Conservation (phyloP, 1,140 invertebrate genomes). For the Drosophila malerkotliana region DNA sequence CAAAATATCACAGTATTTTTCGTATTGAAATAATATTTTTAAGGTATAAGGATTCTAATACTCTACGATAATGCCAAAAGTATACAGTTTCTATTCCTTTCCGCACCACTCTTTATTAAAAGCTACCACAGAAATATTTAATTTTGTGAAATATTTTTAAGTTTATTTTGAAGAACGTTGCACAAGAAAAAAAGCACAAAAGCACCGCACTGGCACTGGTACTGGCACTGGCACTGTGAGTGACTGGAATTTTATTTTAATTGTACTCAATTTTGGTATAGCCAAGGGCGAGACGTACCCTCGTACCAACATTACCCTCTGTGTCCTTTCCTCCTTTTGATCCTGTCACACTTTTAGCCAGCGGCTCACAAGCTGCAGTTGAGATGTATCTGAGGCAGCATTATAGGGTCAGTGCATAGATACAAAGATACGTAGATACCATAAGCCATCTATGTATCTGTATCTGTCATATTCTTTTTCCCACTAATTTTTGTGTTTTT, state of each 20-base stretch:
- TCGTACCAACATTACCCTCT: slow-evolving; percentile 1
- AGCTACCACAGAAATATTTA: not conserved
- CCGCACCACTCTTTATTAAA: too few relatives aligned
- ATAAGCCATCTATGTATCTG: slow-evolving; percentile 18
- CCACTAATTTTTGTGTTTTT: slow-evolving; percentile 51
- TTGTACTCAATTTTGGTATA: slow-evolving; percentile 65
- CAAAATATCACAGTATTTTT: too few relatives aligned
- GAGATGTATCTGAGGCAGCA: slow-evolving; percentile 17
- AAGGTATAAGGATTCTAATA: too few relatives aligned
- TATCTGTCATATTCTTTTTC: slow-evolving; percentile 28
- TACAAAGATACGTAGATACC: slow-evolving; percentile 23
- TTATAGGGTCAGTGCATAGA: slow-evolving; percentile 50
- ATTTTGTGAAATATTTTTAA: not conserved
- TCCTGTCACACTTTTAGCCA: slow-evolving; percentile 12
- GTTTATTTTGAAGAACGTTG: not conserved
- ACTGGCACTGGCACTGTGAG: slow-evolving; percentile 23
- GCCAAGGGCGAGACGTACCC: slow-evolving; percentile 17
- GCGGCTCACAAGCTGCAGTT: slow-evolving; percentile 25
- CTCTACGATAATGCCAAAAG: too few relatives aligned
- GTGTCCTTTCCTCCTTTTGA: slow-evolving; percentile 5
- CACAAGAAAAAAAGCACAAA: slow-evolving; percentile 36
- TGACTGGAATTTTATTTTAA: slow-evolving; percentile 58
- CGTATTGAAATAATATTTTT: too few relatives aligned
- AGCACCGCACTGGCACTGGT: slow-evolving; percentile 36
- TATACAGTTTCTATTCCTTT: too few relatives aligned